A percentile compares a stretch with the other conserved stretches of the same genome.
These are phyloP conservation scores for Mionectes macconnelli DNA, from an alignment of 2,113 vertebrate species.

Conservation along the genomic window DNA sequence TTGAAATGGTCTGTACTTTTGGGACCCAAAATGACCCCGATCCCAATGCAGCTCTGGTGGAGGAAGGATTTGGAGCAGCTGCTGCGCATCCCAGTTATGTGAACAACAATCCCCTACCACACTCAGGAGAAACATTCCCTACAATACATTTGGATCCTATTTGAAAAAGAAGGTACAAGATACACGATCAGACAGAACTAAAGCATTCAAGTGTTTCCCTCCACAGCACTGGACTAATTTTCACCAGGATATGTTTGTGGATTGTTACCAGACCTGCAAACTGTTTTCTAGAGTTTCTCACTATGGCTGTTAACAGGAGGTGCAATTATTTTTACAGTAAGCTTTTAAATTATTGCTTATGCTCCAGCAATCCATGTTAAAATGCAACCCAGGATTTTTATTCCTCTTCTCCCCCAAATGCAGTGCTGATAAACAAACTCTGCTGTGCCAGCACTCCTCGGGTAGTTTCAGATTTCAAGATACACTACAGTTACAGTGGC, in stretches of 20 bases:
- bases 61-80: not conserved
- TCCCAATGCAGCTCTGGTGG: not conserved
- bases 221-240: not conserved
- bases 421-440: not conserved
- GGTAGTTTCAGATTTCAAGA: constrained; percentile 47
- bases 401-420: not conserved
- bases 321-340: constrained; percentile 6
- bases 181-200: not conserved
- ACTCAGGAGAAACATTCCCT: not conserved
- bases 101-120: not conserved
- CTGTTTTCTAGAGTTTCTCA: not conserved
- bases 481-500: not conserved
- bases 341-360: not conserved
- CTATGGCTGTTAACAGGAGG: not conserved
- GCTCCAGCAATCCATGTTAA: not conserved
- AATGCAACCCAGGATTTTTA: constrained; percentile 3
- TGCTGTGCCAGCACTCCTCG: constrained; percentile 30
- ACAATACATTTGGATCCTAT: not conserved
- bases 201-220: not conserved
- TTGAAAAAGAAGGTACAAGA: not conserved
- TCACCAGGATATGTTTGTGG: not conserved
- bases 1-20: not conserved
- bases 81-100: not conserved
- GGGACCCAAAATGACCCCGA: not conserved
- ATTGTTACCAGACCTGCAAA: constrained; percentile 33